Conservation (phyloP, 2,888 invertebrate species). For the Ferrisia virgata region DNA sequence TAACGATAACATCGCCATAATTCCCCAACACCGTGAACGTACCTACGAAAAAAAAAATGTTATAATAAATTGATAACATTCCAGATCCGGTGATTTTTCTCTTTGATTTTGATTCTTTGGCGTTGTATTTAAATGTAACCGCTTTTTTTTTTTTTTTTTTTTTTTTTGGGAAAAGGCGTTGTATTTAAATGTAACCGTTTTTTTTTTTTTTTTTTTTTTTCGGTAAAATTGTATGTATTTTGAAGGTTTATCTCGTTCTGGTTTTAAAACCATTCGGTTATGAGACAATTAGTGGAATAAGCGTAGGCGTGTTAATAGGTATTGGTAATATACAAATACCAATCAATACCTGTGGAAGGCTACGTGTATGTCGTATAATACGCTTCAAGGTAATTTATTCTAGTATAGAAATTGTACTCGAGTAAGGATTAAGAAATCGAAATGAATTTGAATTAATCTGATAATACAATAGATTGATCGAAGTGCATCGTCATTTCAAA, state of each 20-base stretch:
- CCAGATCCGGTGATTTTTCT: constrained; percentile 10
- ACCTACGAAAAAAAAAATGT: neutral
- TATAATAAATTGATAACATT: constrained; percentile 27
- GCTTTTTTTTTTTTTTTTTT: too few species aligned
- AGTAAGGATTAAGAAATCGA: too few species aligned
- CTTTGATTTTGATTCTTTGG: constrained; percentile 2
- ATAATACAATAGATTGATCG: too few species aligned
- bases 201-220: too few species aligned
- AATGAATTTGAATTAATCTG: too few species aligned
- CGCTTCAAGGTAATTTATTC: too few species aligned
- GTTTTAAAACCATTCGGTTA: neutral
- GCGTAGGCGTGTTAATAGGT: neutral
- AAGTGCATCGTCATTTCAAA: too few species aligned
- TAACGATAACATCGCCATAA: constrained; percentile 18
- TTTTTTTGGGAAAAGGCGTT: too few species aligned
- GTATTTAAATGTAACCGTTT: constrained; percentile 23
- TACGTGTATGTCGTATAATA: too few species aligned
- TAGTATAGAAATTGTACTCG: too few species aligned
- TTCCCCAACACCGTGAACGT: neutral
- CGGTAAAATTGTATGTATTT: neutral
- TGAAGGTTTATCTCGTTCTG: neutral
- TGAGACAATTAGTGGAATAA: neutral
- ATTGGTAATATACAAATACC: too few species aligned
- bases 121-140: constrained; percentile 15
- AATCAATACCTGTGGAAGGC: too few species aligned